Percentiles rank a stretch among this genome's conserved stretches.
Conservation (phyloP, 2,113 vertebrate species). For the Natator depressus region DNA sequence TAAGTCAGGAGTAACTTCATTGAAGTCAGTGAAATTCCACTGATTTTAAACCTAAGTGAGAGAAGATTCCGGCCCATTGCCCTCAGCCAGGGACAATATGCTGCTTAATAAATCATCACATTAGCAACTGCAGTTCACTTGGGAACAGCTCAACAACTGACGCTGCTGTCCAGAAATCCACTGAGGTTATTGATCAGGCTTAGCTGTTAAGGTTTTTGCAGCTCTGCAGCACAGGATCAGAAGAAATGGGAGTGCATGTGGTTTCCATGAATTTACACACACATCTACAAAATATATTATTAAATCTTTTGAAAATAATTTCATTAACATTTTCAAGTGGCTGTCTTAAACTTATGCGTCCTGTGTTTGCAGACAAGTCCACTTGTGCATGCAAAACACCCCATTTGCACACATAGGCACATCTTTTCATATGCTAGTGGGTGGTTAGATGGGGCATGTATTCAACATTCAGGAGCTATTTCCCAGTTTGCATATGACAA, state of each 20-base stretch:
- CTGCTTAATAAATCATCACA: conserved; percentile 70
- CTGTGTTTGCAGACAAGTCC: not conserved
- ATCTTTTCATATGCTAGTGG: not conserved
- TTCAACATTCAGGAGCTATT: not conserved
- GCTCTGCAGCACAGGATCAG: not conserved
- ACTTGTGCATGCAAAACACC: not conserved
- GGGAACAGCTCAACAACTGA: conserved; percentile 19
- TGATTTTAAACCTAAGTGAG: conserved; percentile 43
- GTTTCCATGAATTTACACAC: not conserved
- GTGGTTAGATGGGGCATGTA: not conserved
- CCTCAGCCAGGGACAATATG: conserved; percentile 24
- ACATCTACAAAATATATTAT: not conserved
- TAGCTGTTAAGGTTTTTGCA: conserved; percentile 5
- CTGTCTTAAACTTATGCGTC: not conserved
- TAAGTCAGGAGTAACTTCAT: conserved; percentile 29
- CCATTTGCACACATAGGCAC: not conserved
- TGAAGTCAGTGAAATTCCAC: conserved; percentile 61
- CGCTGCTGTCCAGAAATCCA: conserved; percentile 15
- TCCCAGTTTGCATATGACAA: not conserved
- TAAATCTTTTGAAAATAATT: not conserved
- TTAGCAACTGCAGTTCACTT: conserved; percentile 50
- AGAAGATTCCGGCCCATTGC: conserved; percentile 56
- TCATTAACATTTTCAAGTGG: not conserved
- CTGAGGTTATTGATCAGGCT: conserved; percentile 4
- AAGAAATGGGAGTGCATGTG: not conserved